Evolutionary conservation across 2,888 invertebrate genomes (phyloP).

Genomic region (Helleia helle): DNA sequence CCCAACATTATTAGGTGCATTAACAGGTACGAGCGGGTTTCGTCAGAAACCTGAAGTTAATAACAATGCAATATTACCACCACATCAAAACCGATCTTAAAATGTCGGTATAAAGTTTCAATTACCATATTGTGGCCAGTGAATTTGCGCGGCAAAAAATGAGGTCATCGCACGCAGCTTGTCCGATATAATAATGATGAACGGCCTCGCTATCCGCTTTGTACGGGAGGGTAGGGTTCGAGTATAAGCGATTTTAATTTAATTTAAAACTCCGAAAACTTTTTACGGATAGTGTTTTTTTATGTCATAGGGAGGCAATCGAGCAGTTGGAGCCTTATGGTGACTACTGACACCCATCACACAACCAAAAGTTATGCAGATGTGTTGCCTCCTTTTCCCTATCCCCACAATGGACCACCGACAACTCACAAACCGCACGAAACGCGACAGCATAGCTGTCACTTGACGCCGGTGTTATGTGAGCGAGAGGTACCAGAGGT

Average conservation of each 20-base stretch:
- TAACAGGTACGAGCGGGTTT: constrained; percentile 17
- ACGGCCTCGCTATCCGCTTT: constrained; percentile 29
- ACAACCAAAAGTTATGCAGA: too few species aligned
- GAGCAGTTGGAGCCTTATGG: too few species aligned
- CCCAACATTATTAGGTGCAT: constrained; percentile 23
- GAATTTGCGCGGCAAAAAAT: constrained; percentile 26
- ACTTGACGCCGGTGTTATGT: too few species aligned
- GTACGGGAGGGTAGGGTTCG: constrained; percentile 15
- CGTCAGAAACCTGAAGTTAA: constrained; percentile 18
- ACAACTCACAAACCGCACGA: too few species aligned
- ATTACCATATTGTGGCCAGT: constrained; percentile 13
- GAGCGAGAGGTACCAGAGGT: too few species aligned
- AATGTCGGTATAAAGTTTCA: background rate
- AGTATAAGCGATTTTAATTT: constrained; percentile 18
- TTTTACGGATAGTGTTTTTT: too few species aligned
- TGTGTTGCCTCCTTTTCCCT: too few species aligned
- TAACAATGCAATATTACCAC: constrained; percentile 16
- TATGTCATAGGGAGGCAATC: too few species aligned
- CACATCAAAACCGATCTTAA: constrained; percentile 2
- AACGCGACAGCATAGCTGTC: too few species aligned
- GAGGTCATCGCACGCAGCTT: constrained; percentile 27
- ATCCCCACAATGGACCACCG: too few species aligned
- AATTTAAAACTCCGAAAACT: too few species aligned
- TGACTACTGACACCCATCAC: too few species aligned
- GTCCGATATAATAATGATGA: constrained; percentile 38